Evolutionary conservation across 2,888 invertebrate genomes (phyloP).

Genomic region (Autographa pulchrina): DNA sequence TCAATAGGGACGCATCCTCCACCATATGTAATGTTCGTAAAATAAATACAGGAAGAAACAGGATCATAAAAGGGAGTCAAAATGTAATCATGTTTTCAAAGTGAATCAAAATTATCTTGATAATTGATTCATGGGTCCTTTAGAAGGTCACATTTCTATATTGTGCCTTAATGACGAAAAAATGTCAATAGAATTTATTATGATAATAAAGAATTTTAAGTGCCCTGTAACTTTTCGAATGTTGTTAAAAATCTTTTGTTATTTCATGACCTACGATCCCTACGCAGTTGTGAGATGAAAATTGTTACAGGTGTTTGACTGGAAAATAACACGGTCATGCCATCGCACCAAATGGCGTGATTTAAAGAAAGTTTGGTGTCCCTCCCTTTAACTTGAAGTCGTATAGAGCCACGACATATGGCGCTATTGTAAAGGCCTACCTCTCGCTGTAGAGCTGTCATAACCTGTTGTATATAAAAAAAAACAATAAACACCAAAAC

Average conservation of each 20-base stretch:
- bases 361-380: too few relatives aligned
- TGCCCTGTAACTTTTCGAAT: background rate
- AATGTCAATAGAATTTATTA: background rate
- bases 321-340: background rate
- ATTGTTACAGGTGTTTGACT: background rate
- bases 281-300: too few relatives aligned
- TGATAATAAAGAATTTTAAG: background rate
- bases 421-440: too few relatives aligned
- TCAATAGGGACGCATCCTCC: background rate
- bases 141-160: background rate
- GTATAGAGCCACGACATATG: too few relatives aligned
- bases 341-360: too few relatives aligned
- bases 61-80: background rate
- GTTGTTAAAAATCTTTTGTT: conserved; percentile 2
- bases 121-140: background rate
- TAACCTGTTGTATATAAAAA: background rate
- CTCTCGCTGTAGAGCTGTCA: background rate
- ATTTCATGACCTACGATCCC: background rate
- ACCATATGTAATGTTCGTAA: background rate
- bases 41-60: background rate
- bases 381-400: background rate
- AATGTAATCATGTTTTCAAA: conserved; percentile 1
- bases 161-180: background rate
- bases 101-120: background rate
- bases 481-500: background rate